Evolutionary conservation across 2,113 vertebrate species (phyloP).

Genomic region (Holacanthus passer): DNA sequence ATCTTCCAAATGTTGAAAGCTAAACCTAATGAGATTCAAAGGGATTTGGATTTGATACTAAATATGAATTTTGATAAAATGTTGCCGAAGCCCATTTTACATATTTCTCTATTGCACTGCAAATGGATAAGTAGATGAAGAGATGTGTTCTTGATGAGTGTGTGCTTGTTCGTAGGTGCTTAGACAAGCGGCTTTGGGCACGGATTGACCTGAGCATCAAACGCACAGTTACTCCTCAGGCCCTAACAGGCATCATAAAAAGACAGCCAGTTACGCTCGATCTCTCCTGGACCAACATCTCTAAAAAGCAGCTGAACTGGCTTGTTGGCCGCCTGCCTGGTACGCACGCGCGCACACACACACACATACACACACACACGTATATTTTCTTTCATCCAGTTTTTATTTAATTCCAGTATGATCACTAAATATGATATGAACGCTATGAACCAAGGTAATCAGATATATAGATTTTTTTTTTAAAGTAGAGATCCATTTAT

Average conservation of each 20-base stretch:
- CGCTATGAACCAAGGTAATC: not conserved
- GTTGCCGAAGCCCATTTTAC: not conserved
- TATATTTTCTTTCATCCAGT: not conserved
- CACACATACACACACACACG: not conserved
- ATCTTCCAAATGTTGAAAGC: not conserved
- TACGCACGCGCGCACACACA: conserved; percentile 46
- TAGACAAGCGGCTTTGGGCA: conserved; percentile 97
- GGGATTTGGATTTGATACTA: not conserved
- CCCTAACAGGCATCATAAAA: conserved; percentile 96
- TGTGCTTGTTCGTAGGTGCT: conserved; percentile 86
- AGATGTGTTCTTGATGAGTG: not conserved
- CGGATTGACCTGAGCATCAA: conserved; percentile 95
- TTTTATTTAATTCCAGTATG: not conserved
- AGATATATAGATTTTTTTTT: too few species aligned
- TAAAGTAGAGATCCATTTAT: too few species aligned
- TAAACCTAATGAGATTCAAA: not conserved
- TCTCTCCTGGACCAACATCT: conserved; percentile 98
- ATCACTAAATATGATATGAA: not conserved
- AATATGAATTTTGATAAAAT: not conserved
- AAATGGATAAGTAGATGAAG: conserved; percentile 1
- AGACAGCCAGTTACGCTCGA: conserved; percentile 94
- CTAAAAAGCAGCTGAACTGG: conserved; percentile 98
- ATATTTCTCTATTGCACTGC: not conserved
- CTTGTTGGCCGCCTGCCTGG: conserved; percentile 95
- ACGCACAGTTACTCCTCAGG: conserved; percentile 94